Evolutionary conservation across 2,888 invertebrate genomes (phyloP), one percentile per base, ranked within the genome.

Genomic region (Spodoptera picta): DNA sequence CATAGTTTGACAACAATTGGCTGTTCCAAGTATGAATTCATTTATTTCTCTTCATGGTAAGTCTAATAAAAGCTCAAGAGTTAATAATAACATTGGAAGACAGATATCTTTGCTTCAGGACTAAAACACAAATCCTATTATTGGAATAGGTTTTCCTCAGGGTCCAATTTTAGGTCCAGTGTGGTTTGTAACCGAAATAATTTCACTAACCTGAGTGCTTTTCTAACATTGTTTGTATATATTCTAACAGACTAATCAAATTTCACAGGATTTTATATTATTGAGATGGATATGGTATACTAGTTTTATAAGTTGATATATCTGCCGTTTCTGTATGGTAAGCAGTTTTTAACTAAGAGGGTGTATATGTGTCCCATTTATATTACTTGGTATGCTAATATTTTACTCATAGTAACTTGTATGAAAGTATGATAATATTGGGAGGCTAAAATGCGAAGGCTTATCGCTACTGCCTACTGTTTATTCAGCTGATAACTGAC

Each of bases 281-380:
- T 36, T 36, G 36, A 9, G 5, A 36, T 36, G 9, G 36, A 9
- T 36, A 36, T 3, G 27, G 4, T 19, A 19, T 19, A 19, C 19
- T 19, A 19, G 1, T 19, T 19, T 19, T 19, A 19, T 19, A 19
- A 19, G 19, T 19, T 19, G 19, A 19, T 1, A 19, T 19, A 19
- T 19, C 19, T 19, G 19, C 19, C 19, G 19, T 19, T 19, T 19
- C 11, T 6, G 54, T 9, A 48, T 54, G 69, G 69, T 68, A 61
- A 66, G 65, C 19, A 12, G 31, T 43, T 49, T 60, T 2, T 45
- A 4, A 24, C 24, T 52, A 48, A 41, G 12, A n/a, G 12, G 48
- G 19, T 27, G 27, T 19, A 31, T 31, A 44, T 23, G 49, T 55
- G 55, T 41, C 19, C 14, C 7, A 11, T 60, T 4, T 50, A 45